A percentile compares a stretch with the other conserved stretches of the same genome.
Evolutionary conservation across 2,113 vertebrate genomes (phyloP).

Genomic region (Cygnus atratus): DNA sequence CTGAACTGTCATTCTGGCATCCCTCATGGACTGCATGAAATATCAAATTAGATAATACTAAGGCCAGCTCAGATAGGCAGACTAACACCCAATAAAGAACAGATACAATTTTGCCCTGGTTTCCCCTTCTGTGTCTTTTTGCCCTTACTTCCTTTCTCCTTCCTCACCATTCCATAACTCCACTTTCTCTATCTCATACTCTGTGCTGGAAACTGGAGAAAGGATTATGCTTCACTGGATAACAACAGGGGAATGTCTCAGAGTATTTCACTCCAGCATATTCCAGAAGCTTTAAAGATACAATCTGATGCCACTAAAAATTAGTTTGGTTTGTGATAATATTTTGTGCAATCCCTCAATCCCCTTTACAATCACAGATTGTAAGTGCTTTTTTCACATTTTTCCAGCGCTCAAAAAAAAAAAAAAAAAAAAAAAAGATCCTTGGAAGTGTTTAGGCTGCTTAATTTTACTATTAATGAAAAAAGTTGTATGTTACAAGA

Average conservation of each 20-base stretch:
- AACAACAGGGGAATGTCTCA: rapidly evolving
- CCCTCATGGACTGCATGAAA: not conserved
- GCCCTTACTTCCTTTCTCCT: not conserved
- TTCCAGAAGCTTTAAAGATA: not conserved
- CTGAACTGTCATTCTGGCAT: not conserved
- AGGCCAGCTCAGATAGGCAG: not conserved
- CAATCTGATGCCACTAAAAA: not conserved
- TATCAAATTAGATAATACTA: not conserved
- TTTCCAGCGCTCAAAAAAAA: not conserved
- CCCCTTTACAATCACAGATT: not conserved
- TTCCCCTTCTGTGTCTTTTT: not conserved
- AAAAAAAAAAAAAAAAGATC: not conserved
- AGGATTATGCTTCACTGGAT: not conserved
- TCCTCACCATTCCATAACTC: not conserved
- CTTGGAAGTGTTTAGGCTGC: not conserved
- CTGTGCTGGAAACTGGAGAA: not conserved
- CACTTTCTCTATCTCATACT: not conserved
- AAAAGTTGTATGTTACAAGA: not conserved
- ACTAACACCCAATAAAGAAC: not conserved
- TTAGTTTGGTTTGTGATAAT: not conserved
- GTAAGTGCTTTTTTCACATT: not conserved
- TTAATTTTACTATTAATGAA: not conserved
- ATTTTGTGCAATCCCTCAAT: not conserved
- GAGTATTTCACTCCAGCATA: not conserved
- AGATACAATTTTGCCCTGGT: not conserved